Base-by-base conservation (phyloP, 2,888 invertebrate species). In the Cryptophagus acutangulus region DNA sequence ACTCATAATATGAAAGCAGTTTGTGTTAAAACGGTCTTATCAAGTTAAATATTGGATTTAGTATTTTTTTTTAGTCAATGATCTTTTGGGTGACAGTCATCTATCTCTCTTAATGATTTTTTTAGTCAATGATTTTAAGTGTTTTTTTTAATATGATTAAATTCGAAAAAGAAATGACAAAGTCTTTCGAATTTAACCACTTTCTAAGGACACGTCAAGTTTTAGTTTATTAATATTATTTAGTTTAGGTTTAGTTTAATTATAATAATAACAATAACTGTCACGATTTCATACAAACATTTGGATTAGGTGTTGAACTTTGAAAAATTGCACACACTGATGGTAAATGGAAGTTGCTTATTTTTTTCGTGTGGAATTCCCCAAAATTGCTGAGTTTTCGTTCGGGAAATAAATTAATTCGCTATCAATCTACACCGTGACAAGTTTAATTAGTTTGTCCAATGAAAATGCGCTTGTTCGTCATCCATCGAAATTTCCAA, bases 301-400 rank as follows among this genome's bases (percentile, higher is more conserved):
- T 34, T 62, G 9, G 26, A 24, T 13, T 18, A 17, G 33, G 17
- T 8, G 9, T 28, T 6, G 14, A 29, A 14, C 26, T n/a, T 4
- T 6, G 26, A 26, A 26, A 26, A 26, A n/a, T 12, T n/a, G 26
- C 9, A 6, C 9, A 36, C 10, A 34, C 18, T 3, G 48, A 45
- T 49, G 51, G 48, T 49, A 47, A 46, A 42, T 43, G 59, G 56
- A 53, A 74, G 75, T 71, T 76, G 76, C 68, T 76, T 36, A 36
- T 41, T 41, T 10, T 13, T 26, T 12, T n/a, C n/a, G n/a, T n/a
- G n/a, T n/a, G n/a, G n/a, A n/a, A n/a, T n/a, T n/a, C n/a, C n/a
- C n/a, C n/a, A n/a, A n/a, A n/a, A n/a, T n/a, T n/a, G n/a, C n/a
- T n/a, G n/a, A n/a, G n/a, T n/a, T n/a, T n/a, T n/a, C n/a, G n/a